A percentile compares a stretch with the other conserved stretches of the same genome.
Evolutionary conservation across 1,140 invertebrate genomes (phyloP).

Genomic region (Achatina immaculata): DNA sequence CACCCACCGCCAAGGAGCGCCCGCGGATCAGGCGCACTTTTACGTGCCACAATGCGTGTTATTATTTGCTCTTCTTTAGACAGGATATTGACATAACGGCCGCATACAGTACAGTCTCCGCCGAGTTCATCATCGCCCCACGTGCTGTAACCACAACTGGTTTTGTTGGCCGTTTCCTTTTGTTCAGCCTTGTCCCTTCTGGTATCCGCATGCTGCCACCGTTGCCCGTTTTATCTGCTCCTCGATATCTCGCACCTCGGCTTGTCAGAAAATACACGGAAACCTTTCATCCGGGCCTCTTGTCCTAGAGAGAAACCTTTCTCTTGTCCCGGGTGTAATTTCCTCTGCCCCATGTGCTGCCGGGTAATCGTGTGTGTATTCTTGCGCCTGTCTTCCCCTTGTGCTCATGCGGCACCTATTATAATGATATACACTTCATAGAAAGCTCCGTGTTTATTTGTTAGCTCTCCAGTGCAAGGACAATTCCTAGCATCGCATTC

Average conservation of each 20-base stretch:
- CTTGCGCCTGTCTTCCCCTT: neutral
- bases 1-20: no score
- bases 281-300: neutral
- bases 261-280: neutral
- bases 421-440: neutral
- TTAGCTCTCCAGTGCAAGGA: neutral
- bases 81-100: slow-evolving; percentile 1
- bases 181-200: slow-evolving; percentile 3
- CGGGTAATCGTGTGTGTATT: neutral
- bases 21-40: no score
- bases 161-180: neutral
- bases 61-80: neutral
- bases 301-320: neutral
- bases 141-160: neutral
- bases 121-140: neutral
- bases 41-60: no score
- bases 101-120: neutral
- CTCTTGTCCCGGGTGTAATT: neutral
- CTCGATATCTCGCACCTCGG: neutral
- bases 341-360: neutral
- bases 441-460: neutral
- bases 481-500: neutral
- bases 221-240: neutral
- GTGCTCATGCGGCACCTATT: neutral
- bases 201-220: neutral